Evolutionary conservation across 1,140 invertebrate genomes (phyloP), one percentile per base, ranked within the genome.

Genomic region (Fragariocoptes setiger): DNA sequence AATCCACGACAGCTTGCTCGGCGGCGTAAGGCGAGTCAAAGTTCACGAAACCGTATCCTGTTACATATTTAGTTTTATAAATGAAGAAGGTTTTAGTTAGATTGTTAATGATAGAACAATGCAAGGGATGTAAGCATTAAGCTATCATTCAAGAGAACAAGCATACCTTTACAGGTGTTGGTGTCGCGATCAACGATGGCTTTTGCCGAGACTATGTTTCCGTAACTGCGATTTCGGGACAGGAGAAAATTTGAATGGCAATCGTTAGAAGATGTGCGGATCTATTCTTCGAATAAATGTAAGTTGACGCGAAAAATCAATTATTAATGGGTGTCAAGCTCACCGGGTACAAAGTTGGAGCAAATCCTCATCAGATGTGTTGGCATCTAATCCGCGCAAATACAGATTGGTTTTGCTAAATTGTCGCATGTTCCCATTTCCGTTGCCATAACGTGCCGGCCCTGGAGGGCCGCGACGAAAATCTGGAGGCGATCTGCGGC

Each of bases 151-250:
- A n/a, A n/a, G n/a, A n/a, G n/a, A 35, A 14, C 14, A 35, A n/a
- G n/a, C n/a, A n/a, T n/a, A 86, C 85, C 88, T 82, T 88, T 92
- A 72, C 88, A 95, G 70, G 90, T 90, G 66, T 88, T 88, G 53
- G 83, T 94, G 61, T 77, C 79, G 67, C 92, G 92, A 66, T 95
- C 88, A 65, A 95, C 69, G 62, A 95, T 94, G 57, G 88, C 86
- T 71, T 95, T 95, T 51, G 86, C 94, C 56, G 88, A 95, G 56
- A 85, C 88, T 55, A 95, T 95, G 58, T 70, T 82, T 62, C 86
- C 85, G 65, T 76, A 90, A 63, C 82, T n/a, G n/a, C n/a, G n/a
- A n/a, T n/a, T n/a, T n/a, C n/a, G n/a, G n/a, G n/a, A n/a, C n/a
- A n/a, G n/a, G n/a, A n/a, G n/a, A n/a, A n/a, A n/a, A n/a, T n/a